Evolutionary conservation across 1,140 invertebrate genomes (phyloP).

Genomic region (Macrosteles quadrilineatus): DNA sequence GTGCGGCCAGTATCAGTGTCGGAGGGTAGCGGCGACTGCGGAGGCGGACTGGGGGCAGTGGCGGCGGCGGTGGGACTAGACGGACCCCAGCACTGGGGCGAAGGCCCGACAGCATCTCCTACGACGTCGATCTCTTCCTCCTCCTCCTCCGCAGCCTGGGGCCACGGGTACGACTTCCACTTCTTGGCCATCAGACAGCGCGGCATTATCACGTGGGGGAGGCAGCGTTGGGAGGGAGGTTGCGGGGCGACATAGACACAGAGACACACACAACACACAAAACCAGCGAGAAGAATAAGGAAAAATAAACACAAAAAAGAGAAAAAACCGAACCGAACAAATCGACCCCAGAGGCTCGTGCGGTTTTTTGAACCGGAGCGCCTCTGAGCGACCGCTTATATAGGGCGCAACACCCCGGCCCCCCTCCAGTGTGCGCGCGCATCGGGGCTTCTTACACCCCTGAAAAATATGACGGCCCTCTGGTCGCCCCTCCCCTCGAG

Average conservation of each 20-base stretch:
- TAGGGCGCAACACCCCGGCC: conserved; percentile 28
- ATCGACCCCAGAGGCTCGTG: conserved; percentile 29
- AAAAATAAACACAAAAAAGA: conserved; percentile 40
- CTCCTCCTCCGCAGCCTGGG: conserved; percentile 55
- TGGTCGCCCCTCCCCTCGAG: conserved; percentile 28
- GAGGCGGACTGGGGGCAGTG: conserved; percentile 71
- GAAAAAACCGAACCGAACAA: conserved; percentile 38
- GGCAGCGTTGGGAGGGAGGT: conserved; percentile 38
- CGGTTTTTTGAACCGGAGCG: conserved; percentile 30
- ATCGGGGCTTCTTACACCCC: conserved; percentile 27
- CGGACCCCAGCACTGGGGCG: conserved; percentile 59
- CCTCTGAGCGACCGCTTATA: conserved; percentile 27
- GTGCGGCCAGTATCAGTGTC: conserved; percentile 36
- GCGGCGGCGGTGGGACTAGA: conserved; percentile 71
- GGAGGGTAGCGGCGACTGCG: conserved; percentile 49
- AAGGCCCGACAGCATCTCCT: conserved; percentile 53
- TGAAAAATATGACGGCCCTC: conserved; percentile 36
- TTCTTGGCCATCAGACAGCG: conserved; percentile 75
- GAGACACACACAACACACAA: conserved; percentile 22
- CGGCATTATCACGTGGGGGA: conserved; percentile 44
- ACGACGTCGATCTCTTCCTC: conserved; percentile 85
- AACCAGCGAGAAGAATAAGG: conserved; percentile 33
- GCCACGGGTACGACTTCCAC: conserved; percentile 82
- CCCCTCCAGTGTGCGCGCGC: conserved; percentile 28
- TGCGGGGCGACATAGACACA: conserved; percentile 39